These are phyloP conservation scores for Penaeus indicus DNA, from an alignment of 1,140 invertebrate genomes.

Conservation along the genomic window DNA sequence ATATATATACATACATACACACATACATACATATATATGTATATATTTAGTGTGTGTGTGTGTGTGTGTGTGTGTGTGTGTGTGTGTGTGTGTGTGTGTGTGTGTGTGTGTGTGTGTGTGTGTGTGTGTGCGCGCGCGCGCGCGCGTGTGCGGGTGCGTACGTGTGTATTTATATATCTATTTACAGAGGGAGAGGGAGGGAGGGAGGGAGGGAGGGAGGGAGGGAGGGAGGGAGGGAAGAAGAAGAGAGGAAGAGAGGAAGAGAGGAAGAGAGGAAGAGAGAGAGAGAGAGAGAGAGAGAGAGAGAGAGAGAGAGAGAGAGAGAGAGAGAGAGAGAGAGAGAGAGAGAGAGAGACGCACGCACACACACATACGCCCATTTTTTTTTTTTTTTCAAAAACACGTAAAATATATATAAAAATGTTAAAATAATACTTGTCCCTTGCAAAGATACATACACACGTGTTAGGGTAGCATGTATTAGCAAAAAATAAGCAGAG, in stretches of 20 bases:
- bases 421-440: too few relatives aligned
- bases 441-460: too few relatives aligned
- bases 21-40: conserved; percentile 20
- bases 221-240: neutral
- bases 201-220: neutral
- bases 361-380: too few relatives aligned
- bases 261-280: neutral
- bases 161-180: conserved; percentile 16
- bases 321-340: conserved; percentile 20
- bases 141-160: neutral
- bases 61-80: neutral
- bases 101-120: neutral
- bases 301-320: conserved; percentile 21
- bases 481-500: too few relatives aligned
- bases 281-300: conserved; percentile 17
- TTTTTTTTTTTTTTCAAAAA: too few relatives aligned
- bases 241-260: neutral
- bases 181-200: neutral
- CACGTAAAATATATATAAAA: too few relatives aligned
- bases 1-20: conserved; percentile 18
- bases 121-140: too few relatives aligned
- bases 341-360: too few relatives aligned
- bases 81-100: neutral
- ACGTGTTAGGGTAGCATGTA: too few relatives aligned
- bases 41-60: neutral